Evolutionary conservation across 2,797 vertebrate genomes (phyloP).

Genomic region (Muscicapa comitata): DNA sequence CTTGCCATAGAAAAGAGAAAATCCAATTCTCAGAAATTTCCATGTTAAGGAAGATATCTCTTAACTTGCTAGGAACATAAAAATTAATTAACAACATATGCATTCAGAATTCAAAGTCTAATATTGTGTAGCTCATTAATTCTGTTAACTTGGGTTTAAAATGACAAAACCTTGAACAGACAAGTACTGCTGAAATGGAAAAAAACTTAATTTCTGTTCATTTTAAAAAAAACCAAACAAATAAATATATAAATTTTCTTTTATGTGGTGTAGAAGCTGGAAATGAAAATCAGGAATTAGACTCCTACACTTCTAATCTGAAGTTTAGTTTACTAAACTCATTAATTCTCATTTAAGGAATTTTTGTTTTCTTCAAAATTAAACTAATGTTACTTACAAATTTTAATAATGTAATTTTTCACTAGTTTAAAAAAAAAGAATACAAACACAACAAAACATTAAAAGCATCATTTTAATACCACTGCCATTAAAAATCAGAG

Average conservation of each 20-base stretch:
- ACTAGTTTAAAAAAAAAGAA: background rate
- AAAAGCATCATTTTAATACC: background rate
- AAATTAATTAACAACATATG: background rate
- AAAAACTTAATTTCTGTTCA: background rate
- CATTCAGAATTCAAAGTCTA: background rate
- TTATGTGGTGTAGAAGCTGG: background rate
- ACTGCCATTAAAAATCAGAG: background rate
- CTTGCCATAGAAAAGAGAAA: background rate
- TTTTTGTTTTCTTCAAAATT: background rate
- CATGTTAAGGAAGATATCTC: background rate
- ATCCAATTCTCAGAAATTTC: background rate
- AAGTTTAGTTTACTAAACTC: background rate
- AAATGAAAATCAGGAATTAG: background rate
- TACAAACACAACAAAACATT: background rate
- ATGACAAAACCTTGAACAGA: background rate
- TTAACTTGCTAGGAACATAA: background rate
- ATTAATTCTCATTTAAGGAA: background rate
- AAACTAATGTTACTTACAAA: background rate
- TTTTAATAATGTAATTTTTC: background rate
- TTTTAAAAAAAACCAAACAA: background rate
- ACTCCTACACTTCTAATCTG: background rate
- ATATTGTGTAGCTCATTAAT: background rate
- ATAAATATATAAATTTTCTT: background rate
- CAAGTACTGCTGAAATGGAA: background rate
- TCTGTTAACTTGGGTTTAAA: background rate